phyloP scores from a whole-genome alignment of 2,113 vertebrate genomes.

The Podarcis cretensis region DNA sequence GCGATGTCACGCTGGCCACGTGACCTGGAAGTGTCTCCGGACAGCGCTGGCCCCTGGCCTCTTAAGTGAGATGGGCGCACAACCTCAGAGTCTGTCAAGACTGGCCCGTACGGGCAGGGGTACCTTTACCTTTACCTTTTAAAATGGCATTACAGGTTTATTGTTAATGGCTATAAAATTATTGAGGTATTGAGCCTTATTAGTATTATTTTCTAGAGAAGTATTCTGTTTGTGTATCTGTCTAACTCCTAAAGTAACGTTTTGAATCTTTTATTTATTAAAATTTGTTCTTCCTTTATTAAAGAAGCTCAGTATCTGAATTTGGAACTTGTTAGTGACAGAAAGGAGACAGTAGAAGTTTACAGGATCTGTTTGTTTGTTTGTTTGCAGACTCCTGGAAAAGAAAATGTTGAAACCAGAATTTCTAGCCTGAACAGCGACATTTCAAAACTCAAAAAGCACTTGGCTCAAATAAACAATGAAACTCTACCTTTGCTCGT shows the following conservation, averaged over 20 bases:
- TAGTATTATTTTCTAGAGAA: too few species aligned
- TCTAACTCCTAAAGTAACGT: background rate
- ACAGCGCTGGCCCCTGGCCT: too few species aligned
- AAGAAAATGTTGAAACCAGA: slow-evolving; percentile 70
- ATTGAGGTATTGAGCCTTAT: too few species aligned
- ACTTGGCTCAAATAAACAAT: slow-evolving; percentile 78
- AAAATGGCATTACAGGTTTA: too few species aligned
- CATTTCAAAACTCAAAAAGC: slow-evolving; percentile 78
- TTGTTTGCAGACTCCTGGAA: slow-evolving; percentile 65
- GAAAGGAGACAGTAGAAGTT: background rate
- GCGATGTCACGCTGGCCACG: too few species aligned
- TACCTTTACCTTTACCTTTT: too few species aligned
- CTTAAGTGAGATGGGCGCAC: too few species aligned
- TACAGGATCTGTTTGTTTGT: slow-evolving; percentile 18
- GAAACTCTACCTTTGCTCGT: slow-evolving; percentile 80
- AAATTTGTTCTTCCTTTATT: background rate
- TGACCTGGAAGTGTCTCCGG: too few species aligned
- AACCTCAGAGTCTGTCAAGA: too few species aligned
- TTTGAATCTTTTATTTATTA: background rate
- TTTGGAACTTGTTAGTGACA: background rate
- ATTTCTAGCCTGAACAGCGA: slow-evolving; percentile 78
- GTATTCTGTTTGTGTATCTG: too few species aligned
- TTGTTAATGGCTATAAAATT: too few species aligned
- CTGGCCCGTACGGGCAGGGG: too few species aligned
- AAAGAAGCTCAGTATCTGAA: background rate